Conservation (phyloP, 1,140 invertebrate species). For the Chironomus striatipennis region DNA sequence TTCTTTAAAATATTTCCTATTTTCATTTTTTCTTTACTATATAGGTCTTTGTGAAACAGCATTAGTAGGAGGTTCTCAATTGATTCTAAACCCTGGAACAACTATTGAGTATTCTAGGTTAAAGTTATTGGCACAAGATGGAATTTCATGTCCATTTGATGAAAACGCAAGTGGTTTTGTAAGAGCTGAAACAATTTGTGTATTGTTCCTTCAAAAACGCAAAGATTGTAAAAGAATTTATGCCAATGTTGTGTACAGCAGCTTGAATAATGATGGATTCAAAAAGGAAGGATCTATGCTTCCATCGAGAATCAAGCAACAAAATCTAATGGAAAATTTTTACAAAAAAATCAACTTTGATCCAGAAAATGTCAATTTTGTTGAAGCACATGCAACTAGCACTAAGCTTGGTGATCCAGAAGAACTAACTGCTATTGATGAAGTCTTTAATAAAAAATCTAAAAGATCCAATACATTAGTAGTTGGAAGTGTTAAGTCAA, state of each 20-base stretch:
- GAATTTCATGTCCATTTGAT: constrained; percentile 84
- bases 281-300: constrained; percentile 87
- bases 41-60: constrained; percentile 65
- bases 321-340: constrained; percentile 67
- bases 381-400: constrained; percentile 91
- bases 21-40: no score
- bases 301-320: constrained; percentile 76
- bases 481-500: constrained; percentile 88
- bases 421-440: constrained; percentile 77
- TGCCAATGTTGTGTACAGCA: constrained; percentile 45
- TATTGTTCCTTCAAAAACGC: constrained; percentile 72
- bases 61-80: constrained; percentile 68
- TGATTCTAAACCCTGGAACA: constrained; percentile 69
- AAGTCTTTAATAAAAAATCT: constrained; percentile 64
- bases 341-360: constrained; percentile 73
- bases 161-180: constrained; percentile 66
- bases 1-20: no score
- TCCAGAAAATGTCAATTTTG: constrained; percentile 61
- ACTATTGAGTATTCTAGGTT: constrained; percentile 69
- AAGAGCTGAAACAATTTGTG: constrained; percentile 66
- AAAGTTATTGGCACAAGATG: constrained; percentile 76
- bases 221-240: constrained; percentile 70
- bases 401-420: constrained; percentile 51
- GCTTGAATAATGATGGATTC: constrained; percentile 79
- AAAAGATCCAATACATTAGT: constrained; percentile 50